These are phyloP conservation scores for Laticauda laticaudata DNA, from an alignment of 2,113 vertebrate genomes.

Conservation along the genomic window DNA sequence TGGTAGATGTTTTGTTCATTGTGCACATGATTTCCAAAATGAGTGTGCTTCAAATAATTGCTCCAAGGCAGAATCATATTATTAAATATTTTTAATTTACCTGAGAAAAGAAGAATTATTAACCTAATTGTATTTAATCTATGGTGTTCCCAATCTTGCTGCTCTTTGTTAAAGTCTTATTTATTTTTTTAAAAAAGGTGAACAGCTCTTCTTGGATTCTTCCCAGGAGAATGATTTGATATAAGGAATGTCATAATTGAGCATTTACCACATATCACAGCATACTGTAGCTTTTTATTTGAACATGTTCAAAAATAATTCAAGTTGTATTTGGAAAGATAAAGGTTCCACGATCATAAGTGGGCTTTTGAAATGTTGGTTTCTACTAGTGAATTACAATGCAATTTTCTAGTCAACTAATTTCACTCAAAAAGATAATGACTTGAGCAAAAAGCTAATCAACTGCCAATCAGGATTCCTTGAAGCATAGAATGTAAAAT, in stretches of 20 bases:
- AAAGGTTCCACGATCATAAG: constrained; percentile 62
- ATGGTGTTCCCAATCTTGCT: not conserved
- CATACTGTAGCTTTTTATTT: constrained; percentile 54
- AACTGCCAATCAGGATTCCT: constrained; percentile 92
- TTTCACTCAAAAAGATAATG: constrained; percentile 92
- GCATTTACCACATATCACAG: constrained; percentile 50
- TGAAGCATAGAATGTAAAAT: constrained; percentile 86
- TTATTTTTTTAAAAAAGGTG: not conserved
- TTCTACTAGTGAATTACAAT: constrained; percentile 82
- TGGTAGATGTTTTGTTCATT: not conserved
- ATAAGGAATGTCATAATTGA: constrained; percentile 51
- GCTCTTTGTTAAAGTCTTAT: not conserved
- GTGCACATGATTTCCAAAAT: not conserved
- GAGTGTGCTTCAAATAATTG: not conserved
- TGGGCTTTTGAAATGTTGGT: constrained; percentile 64
- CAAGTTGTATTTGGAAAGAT: constrained; percentile 68
- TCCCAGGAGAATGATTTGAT: constrained; percentile 39
- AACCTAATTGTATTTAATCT: not conserved
- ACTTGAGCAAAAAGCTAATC: constrained; percentile 91
- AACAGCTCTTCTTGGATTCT: not conserved
- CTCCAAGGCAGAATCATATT: not conserved
- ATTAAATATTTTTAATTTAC: not conserved
- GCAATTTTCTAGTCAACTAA: constrained; percentile 90
- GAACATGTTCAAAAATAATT: constrained; percentile 58
- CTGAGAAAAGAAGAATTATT: not conserved